Evolutionary conservation across 2,797 vertebrate genomes (phyloP).

Genomic region (Pseudochromis fuscus): DNA sequence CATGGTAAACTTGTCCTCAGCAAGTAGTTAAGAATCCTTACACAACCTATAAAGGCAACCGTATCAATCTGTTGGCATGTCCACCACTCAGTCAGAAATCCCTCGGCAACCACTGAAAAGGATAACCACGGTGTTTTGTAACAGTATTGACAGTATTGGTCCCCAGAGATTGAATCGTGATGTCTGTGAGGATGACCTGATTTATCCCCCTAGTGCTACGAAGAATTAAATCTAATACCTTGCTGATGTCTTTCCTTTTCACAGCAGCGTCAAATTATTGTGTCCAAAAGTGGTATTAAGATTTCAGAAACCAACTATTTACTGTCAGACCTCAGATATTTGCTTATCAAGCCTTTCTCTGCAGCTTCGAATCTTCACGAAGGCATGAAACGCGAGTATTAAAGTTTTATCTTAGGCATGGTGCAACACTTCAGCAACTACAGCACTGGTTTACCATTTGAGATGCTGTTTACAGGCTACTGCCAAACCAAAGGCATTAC

Average conservation of each 20-base stretch:
- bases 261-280: too few relatives aligned
- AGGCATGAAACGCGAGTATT: background rate
- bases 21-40: background rate
- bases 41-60: too few relatives aligned
- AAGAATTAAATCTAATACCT: too few relatives aligned
- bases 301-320: background rate
- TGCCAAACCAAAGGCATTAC: slow-evolving; percentile 13
- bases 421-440: background rate
- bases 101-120: too few relatives aligned
- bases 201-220: background rate
- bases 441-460: background rate
- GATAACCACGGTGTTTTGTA: too few relatives aligned
- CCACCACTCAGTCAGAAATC: too few relatives aligned
- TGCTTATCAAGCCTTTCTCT: background rate
- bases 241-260: background rate
- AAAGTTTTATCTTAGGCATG: background rate
- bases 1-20: background rate
- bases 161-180: too few relatives aligned
- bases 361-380: background rate
- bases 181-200: background rate
- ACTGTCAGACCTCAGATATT: background rate
- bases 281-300: background rate
- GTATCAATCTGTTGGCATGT: too few relatives aligned
- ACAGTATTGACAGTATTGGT: too few relatives aligned
- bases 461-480: background rate